Conservation (phyloP, 2,113 vertebrate species). For the Pachyramphus minor region DNA sequence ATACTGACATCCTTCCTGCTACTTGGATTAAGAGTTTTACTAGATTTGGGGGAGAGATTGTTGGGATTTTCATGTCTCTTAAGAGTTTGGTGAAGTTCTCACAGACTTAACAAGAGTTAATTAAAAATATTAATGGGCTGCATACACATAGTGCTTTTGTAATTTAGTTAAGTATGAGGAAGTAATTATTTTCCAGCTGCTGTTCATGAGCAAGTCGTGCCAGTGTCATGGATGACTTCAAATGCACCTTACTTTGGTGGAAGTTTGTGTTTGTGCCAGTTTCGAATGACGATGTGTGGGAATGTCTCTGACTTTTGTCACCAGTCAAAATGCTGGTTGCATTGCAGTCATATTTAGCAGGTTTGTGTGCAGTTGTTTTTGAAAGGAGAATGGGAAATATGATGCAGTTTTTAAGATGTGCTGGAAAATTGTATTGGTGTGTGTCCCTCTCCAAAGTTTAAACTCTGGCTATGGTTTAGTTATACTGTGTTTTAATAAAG, state of each 20-base stretch:
- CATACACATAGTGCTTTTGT: not conserved
- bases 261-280: not conserved
- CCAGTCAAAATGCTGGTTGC: not conserved
- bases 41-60: not conserved
- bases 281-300: accelerated
- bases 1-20: not conserved
- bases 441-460: not conserved
- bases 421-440: accelerated
- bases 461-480: not conserved
- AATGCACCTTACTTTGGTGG: not conserved
- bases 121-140: accelerated
- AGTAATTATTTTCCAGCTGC: not conserved
- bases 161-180: not conserved
- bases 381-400: not conserved
- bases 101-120: not conserved
- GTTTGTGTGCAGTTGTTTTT: not conserved
- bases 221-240: not conserved
- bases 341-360: not conserved
- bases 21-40: not conserved
- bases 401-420: not conserved
- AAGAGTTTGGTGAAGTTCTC: not conserved
- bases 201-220: not conserved
- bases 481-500: not conserved
- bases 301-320: not conserved
- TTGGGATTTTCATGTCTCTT: not conserved